These are phyloP conservation scores for Paradisaea rubra DNA, from an alignment of 2,113 vertebrate genomes.

Conservation along the genomic window DNA sequence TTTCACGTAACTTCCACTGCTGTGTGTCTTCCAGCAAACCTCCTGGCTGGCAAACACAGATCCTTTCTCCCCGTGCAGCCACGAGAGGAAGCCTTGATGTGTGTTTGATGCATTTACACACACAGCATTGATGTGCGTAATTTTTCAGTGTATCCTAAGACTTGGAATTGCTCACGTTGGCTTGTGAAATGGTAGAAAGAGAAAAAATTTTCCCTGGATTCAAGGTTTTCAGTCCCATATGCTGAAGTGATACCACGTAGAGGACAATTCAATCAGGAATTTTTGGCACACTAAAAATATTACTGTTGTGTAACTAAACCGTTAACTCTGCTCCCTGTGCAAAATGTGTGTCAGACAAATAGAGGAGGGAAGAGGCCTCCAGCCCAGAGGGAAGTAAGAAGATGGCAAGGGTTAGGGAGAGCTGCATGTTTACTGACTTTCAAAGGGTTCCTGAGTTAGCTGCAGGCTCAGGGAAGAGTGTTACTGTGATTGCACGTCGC, in stretches of 20 bases:
- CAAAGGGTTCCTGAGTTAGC: not conserved
- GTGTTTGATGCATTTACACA: not conserved
- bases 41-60: not conserved
- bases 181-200: not conserved
- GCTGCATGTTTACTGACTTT: not conserved
- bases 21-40: not conserved
- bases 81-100: not conserved
- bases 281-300: accelerated
- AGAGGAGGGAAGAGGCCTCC: not conserved
- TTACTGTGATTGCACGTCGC: not conserved
- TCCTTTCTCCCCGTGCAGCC: not conserved
- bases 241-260: not conserved
- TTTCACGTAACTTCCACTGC: not conserved
- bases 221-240: not conserved
- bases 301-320: not conserved
- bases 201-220: not conserved
- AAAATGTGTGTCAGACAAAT: not conserved
- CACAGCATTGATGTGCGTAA: not conserved
- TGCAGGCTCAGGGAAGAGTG: not conserved
- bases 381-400: not conserved
- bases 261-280: not conserved
- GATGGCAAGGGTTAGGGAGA: not conserved
- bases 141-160: not conserved
- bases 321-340: not conserved
- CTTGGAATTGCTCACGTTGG: not conserved